phyloP scores from a whole-genome alignment of 1,140 invertebrate species.

The Nasonia longicornis region DNA sequence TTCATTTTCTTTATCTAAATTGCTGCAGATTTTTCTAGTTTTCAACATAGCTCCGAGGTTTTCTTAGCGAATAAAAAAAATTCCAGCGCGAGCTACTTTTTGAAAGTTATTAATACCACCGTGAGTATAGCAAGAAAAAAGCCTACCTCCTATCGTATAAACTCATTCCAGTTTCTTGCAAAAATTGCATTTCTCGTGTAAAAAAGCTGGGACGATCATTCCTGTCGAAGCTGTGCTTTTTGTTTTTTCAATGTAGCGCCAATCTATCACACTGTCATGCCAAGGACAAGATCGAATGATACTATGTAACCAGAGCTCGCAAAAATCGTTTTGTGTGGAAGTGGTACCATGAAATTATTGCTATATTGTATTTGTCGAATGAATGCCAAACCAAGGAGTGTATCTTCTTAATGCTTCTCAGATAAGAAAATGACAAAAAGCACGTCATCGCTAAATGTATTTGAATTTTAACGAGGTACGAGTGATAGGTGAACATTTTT shows the following conservation, averaged over 20 bases:
- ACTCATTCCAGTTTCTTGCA: neutral
- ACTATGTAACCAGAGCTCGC: neutral
- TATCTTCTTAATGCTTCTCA: slow-evolving; percentile 9
- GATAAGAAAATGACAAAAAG: neutral
- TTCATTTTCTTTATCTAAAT: neutral
- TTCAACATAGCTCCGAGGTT: neutral
- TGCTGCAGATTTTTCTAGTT: neutral
- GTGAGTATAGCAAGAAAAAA: neutral
- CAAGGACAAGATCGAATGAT: neutral
- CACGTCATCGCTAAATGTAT: neutral
- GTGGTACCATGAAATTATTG: slow-evolving; percentile 14
- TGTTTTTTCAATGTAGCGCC: neutral
- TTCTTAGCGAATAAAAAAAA: neutral
- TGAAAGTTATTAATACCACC: neutral
- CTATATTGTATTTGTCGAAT: slow-evolving; percentile 14
- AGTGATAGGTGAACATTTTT: slow-evolving; percentile 10
- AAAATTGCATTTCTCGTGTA: neutral
- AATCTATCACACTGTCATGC: neutral
- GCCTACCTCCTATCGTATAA: neutral
- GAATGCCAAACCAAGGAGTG: slow-evolving; percentile 5
- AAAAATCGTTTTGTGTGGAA: slow-evolving; percentile 20
- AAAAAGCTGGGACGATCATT: slow-evolving; percentile 10
- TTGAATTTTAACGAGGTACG: neutral
- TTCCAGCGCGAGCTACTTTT: too few species aligned
- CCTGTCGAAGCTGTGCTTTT: slow-evolving; percentile 1